A percentile compares a stretch with the other conserved stretches of the same genome.
These are phyloP conservation scores for Notodonta dromedarius DNA, from an alignment of 2,888 invertebrate species.

Conservation along the genomic window DNA sequence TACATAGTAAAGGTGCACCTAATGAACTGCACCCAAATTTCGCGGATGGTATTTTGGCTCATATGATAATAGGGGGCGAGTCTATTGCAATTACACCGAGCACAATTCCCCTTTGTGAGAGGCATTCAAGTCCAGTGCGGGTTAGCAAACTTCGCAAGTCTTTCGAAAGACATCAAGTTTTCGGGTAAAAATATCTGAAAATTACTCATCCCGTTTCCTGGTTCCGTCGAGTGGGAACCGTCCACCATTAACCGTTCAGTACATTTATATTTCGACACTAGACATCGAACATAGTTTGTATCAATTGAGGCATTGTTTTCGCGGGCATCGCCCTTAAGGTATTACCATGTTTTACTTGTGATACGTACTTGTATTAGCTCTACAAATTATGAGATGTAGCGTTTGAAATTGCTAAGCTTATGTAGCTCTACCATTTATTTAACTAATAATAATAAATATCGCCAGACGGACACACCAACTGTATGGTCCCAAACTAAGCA, in stretches of 20 bases:
- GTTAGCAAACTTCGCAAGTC: no score
- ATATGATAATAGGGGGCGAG: no score
- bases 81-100: no score
- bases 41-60: no score
- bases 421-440: no score
- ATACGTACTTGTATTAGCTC: slow-evolving; percentile 27
- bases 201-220: slow-evolving; percentile 12
- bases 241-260: slow-evolving; percentile 53
- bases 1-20: no score
- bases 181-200: neutral
- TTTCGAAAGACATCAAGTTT: no score
- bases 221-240: slow-evolving; percentile 36
- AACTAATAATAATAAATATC: neutral
- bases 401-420: slow-evolving; percentile 11
- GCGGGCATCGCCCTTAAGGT: slow-evolving; percentile 71
- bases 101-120: no score
- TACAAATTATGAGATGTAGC: slow-evolving; percentile 41
- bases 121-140: no score
- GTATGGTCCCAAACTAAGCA: no score
- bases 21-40: no score
- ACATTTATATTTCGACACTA: slow-evolving; percentile 71
- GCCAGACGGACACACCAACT: no score
- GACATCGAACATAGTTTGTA: slow-evolving; percentile 51
- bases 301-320: slow-evolving; percentile 78
- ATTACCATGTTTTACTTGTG: slow-evolving; percentile 62